Percentiles rank a stretch among this genome's conserved stretches.
These are phyloP conservation scores for Rhingia rostrata DNA, from an alignment of 2,888 invertebrate genomes.

Conservation along the genomic window DNA sequence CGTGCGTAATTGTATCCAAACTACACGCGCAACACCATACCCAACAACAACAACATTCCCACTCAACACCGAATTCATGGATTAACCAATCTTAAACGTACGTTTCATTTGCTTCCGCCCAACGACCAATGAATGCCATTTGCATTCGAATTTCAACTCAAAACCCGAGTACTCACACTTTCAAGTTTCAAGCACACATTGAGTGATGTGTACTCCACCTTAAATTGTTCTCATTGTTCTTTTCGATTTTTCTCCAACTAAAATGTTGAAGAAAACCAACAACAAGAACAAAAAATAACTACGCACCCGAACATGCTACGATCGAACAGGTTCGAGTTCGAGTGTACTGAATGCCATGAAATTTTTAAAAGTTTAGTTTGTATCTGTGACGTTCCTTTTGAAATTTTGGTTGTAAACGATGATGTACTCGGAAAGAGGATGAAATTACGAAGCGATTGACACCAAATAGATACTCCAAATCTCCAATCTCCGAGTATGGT, in stretches of 20 bases:
- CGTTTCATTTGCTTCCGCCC: constrained; percentile 68
- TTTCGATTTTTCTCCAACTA: neutral
- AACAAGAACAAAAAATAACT: neutral
- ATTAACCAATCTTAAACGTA: constrained; percentile 70
- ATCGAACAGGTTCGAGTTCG: constrained; percentile 9
- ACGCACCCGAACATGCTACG: constrained; percentile 21
- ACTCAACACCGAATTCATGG: constrained; percentile 46
- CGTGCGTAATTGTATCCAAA: neutral
- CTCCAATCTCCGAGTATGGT: neutral
- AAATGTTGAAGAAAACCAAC: neutral
- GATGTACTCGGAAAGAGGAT: neutral
- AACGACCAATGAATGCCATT: constrained; percentile 70
- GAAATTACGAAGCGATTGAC: neutral
- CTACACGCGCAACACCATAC: neutral
- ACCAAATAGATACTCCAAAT: neutral
- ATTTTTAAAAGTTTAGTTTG: no score
- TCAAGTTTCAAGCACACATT: constrained; percentile 29
- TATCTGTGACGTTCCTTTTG: neutral
- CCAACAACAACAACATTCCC: constrained; percentile 26
- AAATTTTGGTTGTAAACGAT: neutral
- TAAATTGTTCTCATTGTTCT: constrained; percentile 48
- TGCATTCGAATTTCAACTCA: constrained; percentile 62
- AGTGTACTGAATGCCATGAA: no score
- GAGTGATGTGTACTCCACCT: constrained; percentile 57
- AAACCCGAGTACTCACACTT: constrained; percentile 54